These are phyloP conservation scores for Papilio demoleus DNA, from an alignment of 2,888 invertebrate species.

Conservation along the genomic window DNA sequence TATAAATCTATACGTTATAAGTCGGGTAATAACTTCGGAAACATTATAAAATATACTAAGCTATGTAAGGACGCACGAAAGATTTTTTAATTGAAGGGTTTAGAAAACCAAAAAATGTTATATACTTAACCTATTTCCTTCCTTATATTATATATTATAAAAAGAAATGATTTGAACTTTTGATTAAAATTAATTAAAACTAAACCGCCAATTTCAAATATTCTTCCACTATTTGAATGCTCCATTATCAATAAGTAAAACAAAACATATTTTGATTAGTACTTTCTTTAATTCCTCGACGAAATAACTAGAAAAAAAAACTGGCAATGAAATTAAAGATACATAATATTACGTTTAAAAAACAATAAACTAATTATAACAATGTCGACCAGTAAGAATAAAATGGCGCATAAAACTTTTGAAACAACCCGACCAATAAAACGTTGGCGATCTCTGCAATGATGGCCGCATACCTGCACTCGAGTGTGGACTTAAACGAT, in stretches of 20 bases:
- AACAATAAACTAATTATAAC: neutral
- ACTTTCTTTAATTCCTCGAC: too few species aligned
- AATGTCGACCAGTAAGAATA: neutral
- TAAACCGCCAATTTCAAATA: too few species aligned
- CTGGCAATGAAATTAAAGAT: too few species aligned
- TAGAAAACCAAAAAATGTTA: too few species aligned
- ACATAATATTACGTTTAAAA: neutral
- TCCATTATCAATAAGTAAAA: too few species aligned
- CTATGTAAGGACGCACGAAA: neutral
- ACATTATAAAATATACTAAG: neutral
- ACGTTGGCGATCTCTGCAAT: constrained; percentile 36
- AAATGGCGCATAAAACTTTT: constrained; percentile 38
- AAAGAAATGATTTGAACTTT: too few species aligned
- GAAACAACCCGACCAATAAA: constrained; percentile 34
- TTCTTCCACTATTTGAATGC: too few species aligned
- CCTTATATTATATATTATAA: too few species aligned
- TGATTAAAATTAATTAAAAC: too few species aligned
- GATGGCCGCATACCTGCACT: constrained; percentile 26
- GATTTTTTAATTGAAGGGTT: neutral
- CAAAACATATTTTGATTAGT: too few species aligned
- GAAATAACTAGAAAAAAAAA: too few species aligned
- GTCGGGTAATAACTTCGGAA: neutral
- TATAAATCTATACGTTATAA: constrained; percentile 9
- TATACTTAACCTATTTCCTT: too few species aligned
- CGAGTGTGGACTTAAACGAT: constrained; percentile 23